Percentiles rank a stretch among this genome's conserved stretches.
These are phyloP conservation scores for Diarsia brunnea DNA, from an alignment of 2,888 invertebrate species.

Conservation along the genomic window DNA sequence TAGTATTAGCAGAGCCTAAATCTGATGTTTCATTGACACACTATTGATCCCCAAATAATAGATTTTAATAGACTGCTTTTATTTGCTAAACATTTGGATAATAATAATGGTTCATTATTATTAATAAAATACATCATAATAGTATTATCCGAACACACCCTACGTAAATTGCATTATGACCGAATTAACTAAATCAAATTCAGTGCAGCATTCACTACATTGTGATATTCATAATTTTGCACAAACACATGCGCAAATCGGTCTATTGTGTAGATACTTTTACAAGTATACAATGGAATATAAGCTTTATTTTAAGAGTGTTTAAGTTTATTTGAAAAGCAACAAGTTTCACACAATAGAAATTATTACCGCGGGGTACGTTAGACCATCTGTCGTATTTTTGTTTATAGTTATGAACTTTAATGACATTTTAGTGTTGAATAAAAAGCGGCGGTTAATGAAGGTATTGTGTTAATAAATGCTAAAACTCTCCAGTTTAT, in stretches of 20 bases:
- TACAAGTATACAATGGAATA: conserved; percentile 25
- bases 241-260: conserved; percentile 65
- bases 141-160: conserved; percentile 25
- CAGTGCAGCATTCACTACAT: conserved; percentile 47
- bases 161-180: conserved; percentile 28
- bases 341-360: conserved; percentile 75
- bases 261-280: conserved; percentile 58
- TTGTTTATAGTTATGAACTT: conserved; percentile 69
- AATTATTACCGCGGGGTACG: conserved; percentile 75
- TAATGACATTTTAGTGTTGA: conserved; percentile 77
- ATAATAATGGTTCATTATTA: conserved; percentile 15
- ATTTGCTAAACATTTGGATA: conserved; percentile 3
- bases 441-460: conserved; percentile 58
- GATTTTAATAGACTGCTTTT: conserved; percentile 8
- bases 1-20: not conserved
- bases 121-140: conserved; percentile 6
- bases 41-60: not conserved
- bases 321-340: conserved; percentile 57
- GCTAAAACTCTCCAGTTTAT: conserved; percentile 39
- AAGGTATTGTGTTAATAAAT: conserved; percentile 57
- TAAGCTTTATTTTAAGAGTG: conserved; percentile 40
- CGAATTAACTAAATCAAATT: conserved; percentile 53
- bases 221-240: conserved; percentile 51
- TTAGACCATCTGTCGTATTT: conserved; percentile 83
- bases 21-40: not conserved